Evolutionary conservation across 1,140 invertebrate genomes (phyloP).

Genomic region (Neodiprion virginianus): DNA sequence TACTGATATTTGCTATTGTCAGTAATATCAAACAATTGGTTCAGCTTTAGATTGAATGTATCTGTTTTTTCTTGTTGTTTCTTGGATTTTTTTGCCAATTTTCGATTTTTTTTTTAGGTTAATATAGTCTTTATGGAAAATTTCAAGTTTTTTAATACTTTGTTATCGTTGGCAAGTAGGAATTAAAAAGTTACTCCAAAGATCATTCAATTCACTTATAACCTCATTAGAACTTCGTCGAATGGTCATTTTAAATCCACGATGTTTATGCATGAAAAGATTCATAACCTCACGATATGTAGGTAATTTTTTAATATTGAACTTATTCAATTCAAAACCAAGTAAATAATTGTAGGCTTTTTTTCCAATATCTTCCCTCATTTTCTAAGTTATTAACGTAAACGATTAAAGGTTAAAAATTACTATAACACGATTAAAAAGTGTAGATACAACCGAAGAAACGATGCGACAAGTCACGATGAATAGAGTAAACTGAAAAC

Average conservation of each 20-base stretch:
- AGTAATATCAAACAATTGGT: conserved; percentile 16
- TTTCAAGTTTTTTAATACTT: too few species aligned
- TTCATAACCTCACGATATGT: conserved; percentile 8
- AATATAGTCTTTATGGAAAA: too few species aligned
- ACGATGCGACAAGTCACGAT: too few species aligned
- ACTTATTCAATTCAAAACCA: conserved; percentile 7
- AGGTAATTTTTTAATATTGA: conserved; percentile 14
- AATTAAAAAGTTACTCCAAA: conserved; percentile 8
- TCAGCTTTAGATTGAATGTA: neutral
- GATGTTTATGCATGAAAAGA: conserved; percentile 11
- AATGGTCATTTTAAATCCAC: neutral
- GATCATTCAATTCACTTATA: conserved; percentile 6
- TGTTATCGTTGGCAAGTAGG: neutral
- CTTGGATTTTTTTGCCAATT: too few species aligned
- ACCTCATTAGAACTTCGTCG: conserved; percentile 5
- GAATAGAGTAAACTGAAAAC: too few species aligned
- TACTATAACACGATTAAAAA: too few species aligned
- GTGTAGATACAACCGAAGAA: too few species aligned
- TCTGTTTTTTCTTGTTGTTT: too few species aligned
- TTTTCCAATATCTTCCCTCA: neutral
- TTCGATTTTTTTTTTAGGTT: too few species aligned
- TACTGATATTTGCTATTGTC: conserved; percentile 3
- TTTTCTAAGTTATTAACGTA: neutral
- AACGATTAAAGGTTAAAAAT: too few species aligned
- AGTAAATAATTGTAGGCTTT: conserved; percentile 7